Evolutionary conservation across 2,797 vertebrate genomes (phyloP).

Genomic region (Falco novaeseelandiae): DNA sequence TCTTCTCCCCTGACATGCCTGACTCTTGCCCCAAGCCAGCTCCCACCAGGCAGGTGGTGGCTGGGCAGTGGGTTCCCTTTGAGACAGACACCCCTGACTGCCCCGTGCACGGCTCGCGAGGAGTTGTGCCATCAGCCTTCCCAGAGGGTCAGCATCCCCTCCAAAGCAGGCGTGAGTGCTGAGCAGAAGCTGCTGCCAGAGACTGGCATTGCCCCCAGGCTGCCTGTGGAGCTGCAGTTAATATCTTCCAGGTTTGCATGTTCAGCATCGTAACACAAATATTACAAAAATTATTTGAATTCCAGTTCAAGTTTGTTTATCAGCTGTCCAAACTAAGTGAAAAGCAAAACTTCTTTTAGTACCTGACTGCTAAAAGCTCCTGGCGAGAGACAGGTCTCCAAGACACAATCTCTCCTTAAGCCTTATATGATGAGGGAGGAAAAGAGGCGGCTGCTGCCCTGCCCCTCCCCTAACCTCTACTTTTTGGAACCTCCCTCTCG

Average conservation of each 20-base stretch:
- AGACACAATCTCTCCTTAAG: not conserved
- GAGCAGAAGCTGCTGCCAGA: not conserved
- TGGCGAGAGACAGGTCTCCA: not conserved
- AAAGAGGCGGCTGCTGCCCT: not conserved
- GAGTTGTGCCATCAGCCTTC: not conserved
- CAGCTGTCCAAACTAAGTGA: conserved; percentile 11
- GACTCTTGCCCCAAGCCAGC: not conserved
- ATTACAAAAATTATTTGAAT: not conserved
- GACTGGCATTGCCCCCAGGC: conserved; percentile 32
- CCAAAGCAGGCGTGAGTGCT: not conserved
- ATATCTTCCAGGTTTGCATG: conserved; percentile 37
- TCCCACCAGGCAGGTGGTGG: not conserved
- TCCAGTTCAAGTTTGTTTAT: conserved; percentile 27
- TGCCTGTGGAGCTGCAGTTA: conserved; percentile 15
- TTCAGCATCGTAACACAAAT: conserved; percentile 47
- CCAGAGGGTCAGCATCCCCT: not conserved
- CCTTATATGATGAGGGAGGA: not conserved
- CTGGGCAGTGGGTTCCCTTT: not conserved
- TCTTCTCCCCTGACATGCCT: not conserved
- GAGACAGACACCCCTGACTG: not conserved
- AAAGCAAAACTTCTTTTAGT: not conserved
- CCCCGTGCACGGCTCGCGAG: not conserved
- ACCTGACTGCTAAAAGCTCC: not conserved
- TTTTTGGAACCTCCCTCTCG: conserved; percentile 28
- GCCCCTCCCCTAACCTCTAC: conserved; percentile 48